These are phyloP conservation scores for Chaetogeoica ovagalla DNA, from an alignment of 2,888 invertebrate genomes.

Conservation along the genomic window DNA sequence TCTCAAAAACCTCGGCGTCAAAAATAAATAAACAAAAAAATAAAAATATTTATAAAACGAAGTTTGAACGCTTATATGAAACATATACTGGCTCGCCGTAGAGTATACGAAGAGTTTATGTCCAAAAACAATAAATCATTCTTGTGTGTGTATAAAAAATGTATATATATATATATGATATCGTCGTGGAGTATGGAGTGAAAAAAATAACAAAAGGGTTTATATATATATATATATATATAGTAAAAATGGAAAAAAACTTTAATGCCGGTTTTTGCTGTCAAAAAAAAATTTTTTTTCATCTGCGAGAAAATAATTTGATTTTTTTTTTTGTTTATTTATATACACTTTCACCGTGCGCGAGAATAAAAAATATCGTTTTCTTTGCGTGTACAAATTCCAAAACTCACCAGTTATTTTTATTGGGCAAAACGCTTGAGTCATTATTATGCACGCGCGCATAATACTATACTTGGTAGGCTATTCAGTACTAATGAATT, in stretches of 20 bases:
- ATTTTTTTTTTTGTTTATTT: neutral
- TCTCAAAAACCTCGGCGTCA: neutral
- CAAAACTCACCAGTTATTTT: too few species aligned
- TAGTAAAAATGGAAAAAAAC: conserved; percentile 24
- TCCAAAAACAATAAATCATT: conserved; percentile 45
- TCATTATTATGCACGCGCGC: too few species aligned
- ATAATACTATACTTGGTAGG: too few species aligned
- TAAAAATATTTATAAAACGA: conserved; percentile 5
- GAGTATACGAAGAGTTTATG: conserved; percentile 15
- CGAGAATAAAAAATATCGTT: neutral
- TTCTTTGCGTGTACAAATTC: too few species aligned
- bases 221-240: conserved; percentile 24
- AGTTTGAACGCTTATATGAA: conserved; percentile 23
- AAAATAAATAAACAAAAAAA: conserved; percentile 27
- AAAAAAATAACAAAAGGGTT: neutral
- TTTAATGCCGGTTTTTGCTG: conserved; percentile 41
- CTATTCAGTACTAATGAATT: too few species aligned
- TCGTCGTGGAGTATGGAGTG: neutral
- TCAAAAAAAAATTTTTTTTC: conserved; percentile 29
- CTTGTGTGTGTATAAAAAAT: conserved; percentile 5
- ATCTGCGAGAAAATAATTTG: neutral
- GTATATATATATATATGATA: conserved; percentile 2
- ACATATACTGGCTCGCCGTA: too few species aligned
- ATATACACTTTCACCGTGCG: neutral
- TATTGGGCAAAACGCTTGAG: too few species aligned